phyloP scores from a whole-genome alignment of 2,113 vertebrate genomes.

The Rhea pennata region DNA sequence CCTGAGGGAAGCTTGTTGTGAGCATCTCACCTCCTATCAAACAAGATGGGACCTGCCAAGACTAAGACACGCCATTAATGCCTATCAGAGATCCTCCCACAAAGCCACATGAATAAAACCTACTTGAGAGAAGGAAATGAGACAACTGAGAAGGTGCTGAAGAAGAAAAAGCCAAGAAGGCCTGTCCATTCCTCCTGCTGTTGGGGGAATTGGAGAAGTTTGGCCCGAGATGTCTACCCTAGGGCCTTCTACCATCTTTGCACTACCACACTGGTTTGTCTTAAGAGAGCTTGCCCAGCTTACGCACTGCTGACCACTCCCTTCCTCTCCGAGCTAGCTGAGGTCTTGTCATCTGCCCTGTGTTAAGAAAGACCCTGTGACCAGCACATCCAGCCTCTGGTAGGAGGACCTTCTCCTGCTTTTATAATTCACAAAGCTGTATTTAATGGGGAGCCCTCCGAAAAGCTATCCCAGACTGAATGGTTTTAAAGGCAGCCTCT shows the following conservation, averaged over 20 bases:
- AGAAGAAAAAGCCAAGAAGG: background rate
- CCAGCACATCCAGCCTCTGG: background rate
- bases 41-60: background rate
- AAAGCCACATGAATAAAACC: background rate
- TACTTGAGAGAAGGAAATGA: background rate
- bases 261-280: fast-evolving
- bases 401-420: background rate
- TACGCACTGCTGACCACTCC: fast-evolving
- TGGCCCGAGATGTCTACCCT: background rate
- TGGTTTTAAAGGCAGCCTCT: background rate
- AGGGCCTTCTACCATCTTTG: background rate
- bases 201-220: background rate
- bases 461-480: background rate
- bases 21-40: background rate
- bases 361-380: background rate
- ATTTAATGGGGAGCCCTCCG: background rate
- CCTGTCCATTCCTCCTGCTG: background rate
- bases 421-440: background rate
- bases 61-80: fast-evolving
- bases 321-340: background rate
- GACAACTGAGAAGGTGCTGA: fast-evolving
- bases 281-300: background rate
- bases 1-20: background rate
- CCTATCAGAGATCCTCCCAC: background rate
- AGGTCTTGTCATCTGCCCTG: background rate